Evolutionary conservation across 1,140 invertebrate genomes (phyloP), one percentile per base, ranked within the genome.

Genomic region (Chymomyza costata): DNA sequence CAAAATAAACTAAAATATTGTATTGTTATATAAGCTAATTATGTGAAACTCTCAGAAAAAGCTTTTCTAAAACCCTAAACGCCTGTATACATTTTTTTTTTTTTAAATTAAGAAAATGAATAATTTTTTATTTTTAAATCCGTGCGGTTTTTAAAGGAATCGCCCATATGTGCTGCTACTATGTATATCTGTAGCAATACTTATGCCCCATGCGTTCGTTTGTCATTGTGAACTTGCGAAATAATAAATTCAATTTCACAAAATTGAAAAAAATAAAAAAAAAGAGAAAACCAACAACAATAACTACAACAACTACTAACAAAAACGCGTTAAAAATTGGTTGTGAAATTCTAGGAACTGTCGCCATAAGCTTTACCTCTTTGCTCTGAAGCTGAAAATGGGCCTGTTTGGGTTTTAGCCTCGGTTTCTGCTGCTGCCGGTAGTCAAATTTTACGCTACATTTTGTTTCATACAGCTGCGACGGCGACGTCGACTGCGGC

Each of bases 171-270:
- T n/a, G n/a, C n/a, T n/a, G n/a, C n/a, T n/a, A n/a, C n/a, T n/a
- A n/a, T n/a, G n/a, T n/a, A n/a, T n/a, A n/a, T n/a, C n/a, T n/a
- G n/a, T n/a, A n/a, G n/a, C n/a, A n/a, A n/a, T n/a, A n/a, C n/a
- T n/a, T n/a, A n/a, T n/a, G n/a, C n/a, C n/a, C n/a, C n/a, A n/a
- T n/a, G n/a, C 32, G 37, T 28, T 11, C 64, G 47, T 43, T 25
- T 49, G 28, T 57, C 18, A 40, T 41, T 56, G 41, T 35, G 44
- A 50, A 60, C 60, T 76, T 78, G 71, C 63, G 70, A 78, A 76
- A 76, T 76, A 58, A 78, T 76, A 78, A 76, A 66, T 78, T 66
- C 62, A 76, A 78, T 76, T 76, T 76, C 71, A 76, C 70, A 78
- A 78, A 65, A 57, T 65, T 52, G 35, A 61, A 44, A 30, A 37